Percentiles rank a stretch among this genome's conserved stretches.
These are phyloP conservation scores for Macrosoma leucophasiata DNA, from an alignment of 2,888 invertebrate genomes.

Conservation along the genomic window DNA sequence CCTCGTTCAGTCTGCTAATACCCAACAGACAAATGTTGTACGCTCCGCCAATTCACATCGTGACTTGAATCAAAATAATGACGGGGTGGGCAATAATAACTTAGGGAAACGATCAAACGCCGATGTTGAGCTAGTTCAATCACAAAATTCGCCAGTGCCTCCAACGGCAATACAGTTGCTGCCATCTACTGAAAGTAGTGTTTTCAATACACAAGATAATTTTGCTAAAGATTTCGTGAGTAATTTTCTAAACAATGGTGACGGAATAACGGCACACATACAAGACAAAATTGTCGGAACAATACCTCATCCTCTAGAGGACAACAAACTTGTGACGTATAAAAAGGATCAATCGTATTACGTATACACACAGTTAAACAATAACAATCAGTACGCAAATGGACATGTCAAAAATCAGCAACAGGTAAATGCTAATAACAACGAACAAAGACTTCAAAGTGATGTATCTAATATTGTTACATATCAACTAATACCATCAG, in stretches of 20 bases:
- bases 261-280: constrained; percentile 58
- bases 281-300: constrained; percentile 60
- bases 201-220: constrained; percentile 41
- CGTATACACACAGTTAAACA: constrained; percentile 50
- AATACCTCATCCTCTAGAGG: constrained; percentile 55
- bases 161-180: constrained; percentile 30
- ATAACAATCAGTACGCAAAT: constrained; percentile 21
- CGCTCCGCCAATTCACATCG: background rate
- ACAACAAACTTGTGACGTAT: constrained; percentile 56
- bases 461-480: constrained; percentile 32
- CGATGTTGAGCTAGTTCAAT: constrained; percentile 49
- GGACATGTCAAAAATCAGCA: constrained; percentile 7
- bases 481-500: constrained; percentile 55
- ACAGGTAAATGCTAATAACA: background rate
- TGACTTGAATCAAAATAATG: constrained; percentile 1
- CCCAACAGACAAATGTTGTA: constrained; percentile 5
- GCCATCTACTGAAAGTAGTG: constrained; percentile 32
- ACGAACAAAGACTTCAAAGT: constrained; percentile 8
- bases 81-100: constrained; percentile 21
- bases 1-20: constrained; percentile 18
- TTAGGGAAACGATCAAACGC: constrained; percentile 31
- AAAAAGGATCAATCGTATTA: constrained; percentile 63
- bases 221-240: constrained; percentile 29
- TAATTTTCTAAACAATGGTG: constrained; percentile 40
- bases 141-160: constrained; percentile 31